Evolutionary conservation across 1,140 invertebrate genomes (phyloP).

Genomic region (Aphis craccivora): DNA sequence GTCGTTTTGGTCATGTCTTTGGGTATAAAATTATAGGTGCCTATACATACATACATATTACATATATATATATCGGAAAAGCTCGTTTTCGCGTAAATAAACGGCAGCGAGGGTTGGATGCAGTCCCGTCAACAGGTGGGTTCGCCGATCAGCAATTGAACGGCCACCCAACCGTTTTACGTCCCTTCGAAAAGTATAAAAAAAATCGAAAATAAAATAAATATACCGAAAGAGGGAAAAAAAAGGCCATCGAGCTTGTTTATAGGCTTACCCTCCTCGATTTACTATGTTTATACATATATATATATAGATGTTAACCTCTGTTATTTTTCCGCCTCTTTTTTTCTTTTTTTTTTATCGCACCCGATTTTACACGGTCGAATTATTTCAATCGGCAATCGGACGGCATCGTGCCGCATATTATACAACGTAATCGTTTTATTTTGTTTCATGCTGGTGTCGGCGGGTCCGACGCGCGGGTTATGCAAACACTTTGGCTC

Average conservation of each 20-base stretch:
- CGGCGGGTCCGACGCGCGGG: not conserved
- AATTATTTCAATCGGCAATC: constrained; percentile 50
- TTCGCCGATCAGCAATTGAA: constrained; percentile 54
- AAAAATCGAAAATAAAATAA: constrained; percentile 36
- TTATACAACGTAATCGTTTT: constrained; percentile 20
- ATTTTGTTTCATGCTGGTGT: not conserved
- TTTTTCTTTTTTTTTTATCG: not conserved
- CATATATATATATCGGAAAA: constrained; percentile 37
- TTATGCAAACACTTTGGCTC: constrained; percentile 7
- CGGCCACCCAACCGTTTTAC: constrained; percentile 46
- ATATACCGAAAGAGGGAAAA: constrained; percentile 49
- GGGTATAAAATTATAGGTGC: not conserved
- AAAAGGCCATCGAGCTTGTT: constrained; percentile 49
- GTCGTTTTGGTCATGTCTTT: not conserved
- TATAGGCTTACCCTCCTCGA: constrained; percentile 46
- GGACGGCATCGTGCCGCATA: not conserved
- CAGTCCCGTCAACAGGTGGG: constrained; percentile 50
- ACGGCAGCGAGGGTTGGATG: not conserved
- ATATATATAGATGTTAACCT: constrained; percentile 26
- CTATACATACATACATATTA: not conserved
- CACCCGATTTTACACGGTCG: constrained; percentile 41
- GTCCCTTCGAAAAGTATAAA: constrained; percentile 46
- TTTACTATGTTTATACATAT: not conserved
- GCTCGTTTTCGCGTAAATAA: constrained; percentile 34
- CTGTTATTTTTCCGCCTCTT: constrained; percentile 11